Conservation (phyloP, 92 coral and sea anemone species). For the Diadumene lineata region DNA sequence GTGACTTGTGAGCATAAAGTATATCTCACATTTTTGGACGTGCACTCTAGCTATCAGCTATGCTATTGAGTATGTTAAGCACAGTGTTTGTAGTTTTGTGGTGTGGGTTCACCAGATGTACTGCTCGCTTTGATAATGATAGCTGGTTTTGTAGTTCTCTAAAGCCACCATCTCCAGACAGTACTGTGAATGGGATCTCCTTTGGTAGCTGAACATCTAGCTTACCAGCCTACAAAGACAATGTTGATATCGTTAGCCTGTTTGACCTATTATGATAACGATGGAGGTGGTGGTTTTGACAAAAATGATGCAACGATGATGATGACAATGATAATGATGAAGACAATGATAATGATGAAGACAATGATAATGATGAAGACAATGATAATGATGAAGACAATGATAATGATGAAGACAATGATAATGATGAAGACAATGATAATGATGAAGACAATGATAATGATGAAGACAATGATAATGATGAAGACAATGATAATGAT, state of each 20-base stretch:
- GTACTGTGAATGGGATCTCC: slow-evolving; percentile 63
- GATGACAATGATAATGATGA: background rate
- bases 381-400: background rate
- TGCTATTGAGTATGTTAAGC: slow-evolving; percentile 46
- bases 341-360: background rate
- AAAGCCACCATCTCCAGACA: slow-evolving; percentile 73
- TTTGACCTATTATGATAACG: background rate
- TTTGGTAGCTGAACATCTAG: slow-evolving; percentile 62
- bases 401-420: background rate
- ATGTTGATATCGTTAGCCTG: background rate
- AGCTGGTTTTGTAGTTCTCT: slow-evolving; percentile 61
- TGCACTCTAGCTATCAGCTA: slow-evolving; percentile 43
- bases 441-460: background rate
- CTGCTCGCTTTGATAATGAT: slow-evolving; percentile 39
- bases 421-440: background rate
- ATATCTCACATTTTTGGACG: too few relatives aligned
- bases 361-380: background rate
- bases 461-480: background rate
- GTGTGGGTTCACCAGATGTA: slow-evolving; percentile 66
- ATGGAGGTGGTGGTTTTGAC: background rate
- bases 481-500: background rate
- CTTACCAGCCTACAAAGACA: slow-evolving; percentile 47
- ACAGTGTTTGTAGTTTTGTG: slow-evolving; percentile 43
- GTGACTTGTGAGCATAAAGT: too few relatives aligned
- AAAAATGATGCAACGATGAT: background rate